Evolutionary conservation across 2,797 vertebrate species (phyloP).

Genomic region (Syncerus caffer): DNA sequence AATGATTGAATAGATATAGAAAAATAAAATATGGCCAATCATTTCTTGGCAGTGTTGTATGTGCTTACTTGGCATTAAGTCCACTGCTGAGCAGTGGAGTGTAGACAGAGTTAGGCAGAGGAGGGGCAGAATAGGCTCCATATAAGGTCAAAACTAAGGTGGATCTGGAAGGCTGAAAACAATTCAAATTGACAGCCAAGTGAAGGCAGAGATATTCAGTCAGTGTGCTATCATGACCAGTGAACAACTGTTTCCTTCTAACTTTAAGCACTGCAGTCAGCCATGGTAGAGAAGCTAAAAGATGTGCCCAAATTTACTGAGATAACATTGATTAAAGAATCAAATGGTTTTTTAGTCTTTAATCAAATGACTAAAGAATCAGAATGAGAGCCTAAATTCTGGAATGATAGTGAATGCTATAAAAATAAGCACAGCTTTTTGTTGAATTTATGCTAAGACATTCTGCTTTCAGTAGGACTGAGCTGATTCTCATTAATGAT

Average conservation of each 20-base stretch:
- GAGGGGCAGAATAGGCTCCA: neutral
- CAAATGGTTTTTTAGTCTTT: neutral
- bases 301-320: neutral
- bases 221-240: fast-evolving
- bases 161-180: neutral
- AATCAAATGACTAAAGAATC: neutral
- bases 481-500: neutral
- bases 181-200: neutral
- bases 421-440: neutral
- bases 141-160: neutral
- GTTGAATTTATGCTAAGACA: neutral
- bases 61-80: neutral
- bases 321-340: neutral
- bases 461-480: neutral
- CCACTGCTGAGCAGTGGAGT: neutral
- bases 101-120: neutral
- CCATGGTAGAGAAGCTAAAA: neutral
- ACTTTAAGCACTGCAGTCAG: neutral
- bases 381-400: neutral
- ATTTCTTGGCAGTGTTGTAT: neutral
- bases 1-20: neutral
- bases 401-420: neutral
- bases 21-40: neutral
- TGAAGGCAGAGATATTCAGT: neutral
- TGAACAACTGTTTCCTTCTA: neutral